Evolutionary conservation across 2,113 vertebrate genomes (phyloP).

Genomic region (Proteles cristata): DNA sequence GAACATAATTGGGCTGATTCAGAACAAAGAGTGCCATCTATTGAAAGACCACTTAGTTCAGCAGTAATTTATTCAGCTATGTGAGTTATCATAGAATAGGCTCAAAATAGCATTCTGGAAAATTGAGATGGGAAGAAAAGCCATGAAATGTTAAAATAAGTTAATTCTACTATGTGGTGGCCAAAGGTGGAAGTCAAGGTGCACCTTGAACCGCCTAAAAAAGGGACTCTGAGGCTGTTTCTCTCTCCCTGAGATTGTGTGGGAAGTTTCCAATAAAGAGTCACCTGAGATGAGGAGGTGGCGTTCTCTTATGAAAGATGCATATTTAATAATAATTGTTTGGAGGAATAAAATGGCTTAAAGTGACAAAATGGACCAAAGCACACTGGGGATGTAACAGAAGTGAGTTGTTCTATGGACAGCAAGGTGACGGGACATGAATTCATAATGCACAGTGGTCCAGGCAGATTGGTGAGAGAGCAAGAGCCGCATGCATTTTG

Average conservation of each 20-base stretch:
- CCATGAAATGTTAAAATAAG: neutral
- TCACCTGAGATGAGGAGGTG: slow-evolving; percentile 7
- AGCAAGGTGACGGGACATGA: slow-evolving; percentile 71
- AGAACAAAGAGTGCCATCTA: slow-evolving; percentile 71
- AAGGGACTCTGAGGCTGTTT: neutral
- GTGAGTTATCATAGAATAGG: neutral
- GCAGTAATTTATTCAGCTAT: slow-evolving; percentile 15
- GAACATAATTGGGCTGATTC: neutral
- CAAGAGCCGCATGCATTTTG: slow-evolving; percentile 83
- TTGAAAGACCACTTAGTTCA: slow-evolving; percentile 59
- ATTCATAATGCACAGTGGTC: slow-evolving; percentile 82
- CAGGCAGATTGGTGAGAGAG: slow-evolving; percentile 84
- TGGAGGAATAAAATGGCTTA: slow-evolving; percentile 63
- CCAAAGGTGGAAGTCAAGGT: neutral
- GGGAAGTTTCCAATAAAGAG: neutral
- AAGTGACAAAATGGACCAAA: slow-evolving; percentile 70
- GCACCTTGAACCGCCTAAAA: neutral
- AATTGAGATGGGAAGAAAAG: neutral
- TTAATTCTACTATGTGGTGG: neutral
- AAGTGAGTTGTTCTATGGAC: slow-evolving; percentile 74
- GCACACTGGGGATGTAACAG: slow-evolving; percentile 59
- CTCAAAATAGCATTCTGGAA: neutral
- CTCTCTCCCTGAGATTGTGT: neutral
- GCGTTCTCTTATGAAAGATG: slow-evolving; percentile 26
- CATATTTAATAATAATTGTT: slow-evolving; percentile 46